phyloP scores from a whole-genome alignment of 2,888 invertebrate species.

The Lacanobia oleracea region DNA sequence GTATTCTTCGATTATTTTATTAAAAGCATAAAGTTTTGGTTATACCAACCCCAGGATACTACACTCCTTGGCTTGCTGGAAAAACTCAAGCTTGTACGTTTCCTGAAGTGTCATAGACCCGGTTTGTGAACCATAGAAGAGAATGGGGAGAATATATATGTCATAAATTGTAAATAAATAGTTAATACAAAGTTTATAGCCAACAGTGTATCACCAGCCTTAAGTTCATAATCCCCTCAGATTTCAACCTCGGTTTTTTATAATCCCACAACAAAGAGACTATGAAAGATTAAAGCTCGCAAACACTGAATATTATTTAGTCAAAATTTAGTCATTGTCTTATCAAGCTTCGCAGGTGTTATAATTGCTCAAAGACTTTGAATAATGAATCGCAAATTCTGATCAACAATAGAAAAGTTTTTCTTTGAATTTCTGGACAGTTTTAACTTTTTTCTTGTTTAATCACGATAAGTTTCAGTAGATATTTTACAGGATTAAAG shows the following conservation, averaged over 20 bases:
- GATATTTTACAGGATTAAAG: constrained; percentile 28
- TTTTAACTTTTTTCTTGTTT: constrained; percentile 25
- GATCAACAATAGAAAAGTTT: constrained; percentile 54
- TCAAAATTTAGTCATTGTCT: constrained; percentile 48
- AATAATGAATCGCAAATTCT: constrained; percentile 53
- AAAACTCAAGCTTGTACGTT: no score
- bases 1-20: no score
- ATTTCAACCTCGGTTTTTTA: constrained; percentile 34
- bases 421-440: constrained; percentile 27
- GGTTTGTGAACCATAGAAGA: no score
- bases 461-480: constrained; percentile 32
- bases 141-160: no score
- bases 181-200: not conserved
- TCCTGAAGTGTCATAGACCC: no score
- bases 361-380: constrained; percentile 57
- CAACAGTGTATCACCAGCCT: not conserved
- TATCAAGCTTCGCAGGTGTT: constrained; percentile 54
- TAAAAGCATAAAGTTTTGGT: no score
- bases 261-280: constrained; percentile 45
- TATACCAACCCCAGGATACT: no score
- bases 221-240: constrained; percentile 14
- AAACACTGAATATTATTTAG: constrained; percentile 50
- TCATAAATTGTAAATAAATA: no score
- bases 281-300: constrained; percentile 43
- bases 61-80: no score